These are phyloP conservation scores for Ovis aries DNA, from an alignment of 2,113 vertebrate genomes.

Conservation along the genomic window DNA sequence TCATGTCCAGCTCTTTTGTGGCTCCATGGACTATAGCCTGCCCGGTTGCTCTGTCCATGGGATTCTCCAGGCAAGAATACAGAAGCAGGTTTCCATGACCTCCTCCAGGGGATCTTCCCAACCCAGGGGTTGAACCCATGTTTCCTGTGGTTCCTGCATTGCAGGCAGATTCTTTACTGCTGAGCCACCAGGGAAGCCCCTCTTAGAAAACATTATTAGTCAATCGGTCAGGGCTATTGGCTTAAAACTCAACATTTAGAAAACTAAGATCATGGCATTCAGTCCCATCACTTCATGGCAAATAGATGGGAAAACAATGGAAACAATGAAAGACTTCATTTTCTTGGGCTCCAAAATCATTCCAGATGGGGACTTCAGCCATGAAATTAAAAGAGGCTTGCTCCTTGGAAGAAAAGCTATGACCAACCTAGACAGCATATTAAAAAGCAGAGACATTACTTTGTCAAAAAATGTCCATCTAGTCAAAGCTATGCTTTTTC, in stretches of 20 bases:
- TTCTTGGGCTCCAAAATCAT: background rate
- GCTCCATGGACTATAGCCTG: background rate
- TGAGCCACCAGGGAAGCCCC: background rate
- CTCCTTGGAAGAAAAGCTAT: background rate
- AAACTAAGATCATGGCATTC: background rate
- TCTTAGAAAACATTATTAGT: background rate
- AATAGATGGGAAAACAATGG: background rate
- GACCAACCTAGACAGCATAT: background rate
- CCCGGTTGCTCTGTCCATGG: background rate
- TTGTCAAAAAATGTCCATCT: background rate
- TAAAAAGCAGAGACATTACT: background rate
- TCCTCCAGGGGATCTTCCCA: background rate
- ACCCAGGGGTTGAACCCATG: background rate
- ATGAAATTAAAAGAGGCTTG: background rate
- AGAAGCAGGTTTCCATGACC: background rate
- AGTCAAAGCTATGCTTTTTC: background rate
- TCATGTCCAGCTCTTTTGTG: background rate
- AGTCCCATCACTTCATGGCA: background rate
- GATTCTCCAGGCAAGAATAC: background rate
- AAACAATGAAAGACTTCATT: background rate
- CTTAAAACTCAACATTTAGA: background rate
- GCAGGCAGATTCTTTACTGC: background rate
- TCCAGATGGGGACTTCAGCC: background rate
- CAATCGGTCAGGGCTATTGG: background rate
- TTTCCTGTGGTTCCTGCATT: background rate